Evolutionary conservation across 2,888 invertebrate species (phyloP), one percentile per base, ranked within the genome.

Genomic region (Ophion costatus): DNA sequence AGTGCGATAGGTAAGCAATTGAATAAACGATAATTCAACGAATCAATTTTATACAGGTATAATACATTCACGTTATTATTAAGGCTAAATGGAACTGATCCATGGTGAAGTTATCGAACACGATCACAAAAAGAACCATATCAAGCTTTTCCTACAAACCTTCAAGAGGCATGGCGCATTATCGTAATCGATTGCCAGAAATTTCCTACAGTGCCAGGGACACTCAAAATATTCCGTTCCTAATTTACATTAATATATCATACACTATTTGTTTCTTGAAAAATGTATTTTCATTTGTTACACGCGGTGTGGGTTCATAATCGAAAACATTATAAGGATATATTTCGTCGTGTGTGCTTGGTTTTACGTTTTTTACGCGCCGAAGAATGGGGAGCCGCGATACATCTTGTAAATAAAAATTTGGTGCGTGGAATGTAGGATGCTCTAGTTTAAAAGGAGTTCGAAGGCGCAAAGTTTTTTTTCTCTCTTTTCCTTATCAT

Each of bases 381-480:
- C 63, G 24, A 80, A 71, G 79, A 51, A 17, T 57, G 38, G 59
- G 74, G 74, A 86, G 84, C 74, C 82, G 80, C 71, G 67, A 80
- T 73, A 80, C 61, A 82, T 86, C 78, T 81, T 67, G 75, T 80
- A 86, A 87, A 85, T 83, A 86, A 88, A 87, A 91, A 89, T 89
- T 90, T 91, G 76, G 77, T 69, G 76, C 87, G 87, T 92, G 93
- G 93, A 93, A 93, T 93, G 93, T 93, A 90, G 89, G 91, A 87
- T 89, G 88, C 86, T 89, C 89, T 88, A 90, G 86, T 90, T 89
- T 89, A 88, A 81, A 87, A 86, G 87, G 87, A 88, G 84, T 86
- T 75, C 82, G 83, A 45, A 88, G 85, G 83, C 86, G 87, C 78
- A 76, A 56, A 73, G 71, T 69, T 69, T 64, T 67, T 77, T 76